phyloP scores from a whole-genome alignment of 2,113 vertebrate genomes.

The Pygoscelis antarcticus region DNA sequence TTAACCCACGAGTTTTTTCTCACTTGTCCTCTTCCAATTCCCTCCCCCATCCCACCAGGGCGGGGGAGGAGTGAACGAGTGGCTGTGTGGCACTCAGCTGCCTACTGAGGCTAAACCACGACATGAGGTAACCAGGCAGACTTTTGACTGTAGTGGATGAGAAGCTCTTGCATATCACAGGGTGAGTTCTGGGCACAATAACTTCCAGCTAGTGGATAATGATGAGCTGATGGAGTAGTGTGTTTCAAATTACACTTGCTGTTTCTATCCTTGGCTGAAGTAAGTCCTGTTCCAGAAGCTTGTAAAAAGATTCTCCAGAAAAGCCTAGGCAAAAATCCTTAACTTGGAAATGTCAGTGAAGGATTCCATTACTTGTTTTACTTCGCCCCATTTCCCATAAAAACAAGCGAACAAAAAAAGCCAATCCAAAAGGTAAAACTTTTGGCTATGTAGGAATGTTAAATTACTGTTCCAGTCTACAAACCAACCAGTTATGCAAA shows the following conservation, averaged over 20 bases:
- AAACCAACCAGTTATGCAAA: not conserved
- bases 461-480: not conserved
- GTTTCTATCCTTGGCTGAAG: not conserved
- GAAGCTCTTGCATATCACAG: not conserved
- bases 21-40: too few species aligned
- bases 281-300: not conserved
- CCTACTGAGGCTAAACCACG: too few species aligned
- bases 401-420: not conserved
- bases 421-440: not conserved
- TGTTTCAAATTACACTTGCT: not conserved
- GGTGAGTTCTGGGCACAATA: not conserved
- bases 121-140: not conserved
- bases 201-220: not conserved
- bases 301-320: not conserved
- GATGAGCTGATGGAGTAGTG: not conserved
- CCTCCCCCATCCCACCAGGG: too few species aligned
- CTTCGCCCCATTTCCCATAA: not conserved
- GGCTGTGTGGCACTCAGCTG: too few species aligned
- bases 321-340: not conserved
- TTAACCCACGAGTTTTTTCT: too few species aligned
- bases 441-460: not conserved
- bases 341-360: not conserved
- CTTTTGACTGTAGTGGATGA: not conserved
- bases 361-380: not conserved
- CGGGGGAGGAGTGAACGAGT: too few species aligned